These are phyloP conservation scores for Psittacula cyanocephala DNA, from an alignment of 2,113 vertebrate species.

Conservation along the genomic window DNA sequence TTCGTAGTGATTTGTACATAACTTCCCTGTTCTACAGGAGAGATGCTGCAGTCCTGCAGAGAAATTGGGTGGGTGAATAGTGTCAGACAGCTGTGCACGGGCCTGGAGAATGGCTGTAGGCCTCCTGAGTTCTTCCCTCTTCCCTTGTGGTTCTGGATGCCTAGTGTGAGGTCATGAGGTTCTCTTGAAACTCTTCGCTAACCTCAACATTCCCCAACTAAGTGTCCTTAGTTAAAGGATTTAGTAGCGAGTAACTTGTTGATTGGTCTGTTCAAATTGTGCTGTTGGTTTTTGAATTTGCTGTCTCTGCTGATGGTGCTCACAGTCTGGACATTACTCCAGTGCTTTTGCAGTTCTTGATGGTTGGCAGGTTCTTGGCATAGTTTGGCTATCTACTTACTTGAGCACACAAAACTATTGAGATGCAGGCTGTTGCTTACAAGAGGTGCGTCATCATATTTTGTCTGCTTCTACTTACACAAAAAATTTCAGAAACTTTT, in stretches of 20 bases:
- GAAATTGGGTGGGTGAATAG: not conserved
- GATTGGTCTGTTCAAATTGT: not conserved
- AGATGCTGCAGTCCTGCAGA: not conserved
- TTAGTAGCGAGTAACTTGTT: not conserved
- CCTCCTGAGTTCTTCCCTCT: not conserved
- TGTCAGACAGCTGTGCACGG: not conserved
- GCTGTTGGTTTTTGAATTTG: not conserved
- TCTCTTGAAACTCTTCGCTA: not conserved
- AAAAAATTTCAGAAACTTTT: not conserved
- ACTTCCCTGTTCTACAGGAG: not conserved
- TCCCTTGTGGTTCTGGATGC: not conserved
- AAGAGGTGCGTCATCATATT: not conserved
- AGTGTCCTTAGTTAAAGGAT: not conserved
- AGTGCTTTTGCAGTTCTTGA: not conserved
- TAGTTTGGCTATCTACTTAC: not conserved
- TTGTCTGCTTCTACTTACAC: not conserved
- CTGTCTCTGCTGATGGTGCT: not conserved
- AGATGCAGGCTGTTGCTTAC: not conserved
- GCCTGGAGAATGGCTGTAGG: rapidly evolving
- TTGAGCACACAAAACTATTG: not conserved
- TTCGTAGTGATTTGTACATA: not conserved
- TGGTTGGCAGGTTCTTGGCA: not conserved
- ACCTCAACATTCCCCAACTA: not conserved
- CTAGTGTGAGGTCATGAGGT: not conserved
- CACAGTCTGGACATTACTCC: not conserved